Conservation (phyloP, 2,888 invertebrate species). For the Drosophila imparisetae region DNA sequence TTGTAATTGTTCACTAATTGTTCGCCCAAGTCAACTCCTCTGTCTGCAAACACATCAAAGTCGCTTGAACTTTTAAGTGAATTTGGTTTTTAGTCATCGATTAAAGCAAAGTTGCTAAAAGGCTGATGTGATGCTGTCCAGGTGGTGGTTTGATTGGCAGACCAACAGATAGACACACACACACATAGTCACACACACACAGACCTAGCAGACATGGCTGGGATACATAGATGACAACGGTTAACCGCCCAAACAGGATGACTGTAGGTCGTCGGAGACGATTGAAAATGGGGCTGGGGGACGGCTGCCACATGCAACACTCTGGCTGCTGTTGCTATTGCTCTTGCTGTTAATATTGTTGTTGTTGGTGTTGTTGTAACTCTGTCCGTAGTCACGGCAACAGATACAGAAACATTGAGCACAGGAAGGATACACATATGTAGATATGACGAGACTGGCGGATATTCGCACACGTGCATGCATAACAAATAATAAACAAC, state of each 20-base stretch:
- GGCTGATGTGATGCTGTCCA: slow-evolving; percentile 9
- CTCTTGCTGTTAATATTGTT: slow-evolving; percentile 25
- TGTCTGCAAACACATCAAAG: not conserved
- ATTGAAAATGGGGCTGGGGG: not conserved
- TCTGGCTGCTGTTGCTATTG: slow-evolving; percentile 8
- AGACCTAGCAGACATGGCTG: slow-evolving; percentile 24
- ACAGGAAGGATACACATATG: slow-evolving; percentile 28
- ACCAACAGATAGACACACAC: slow-evolving; percentile 3
- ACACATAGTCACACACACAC: not conserved
- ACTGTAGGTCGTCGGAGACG: slow-evolving; percentile 29
- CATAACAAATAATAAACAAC: slow-evolving; percentile 63
- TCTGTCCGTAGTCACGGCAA: slow-evolving; percentile 43
- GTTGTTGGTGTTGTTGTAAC: slow-evolving; percentile 32
- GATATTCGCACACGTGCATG: slow-evolving; percentile 66
- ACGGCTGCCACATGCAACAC: slow-evolving; percentile 5
- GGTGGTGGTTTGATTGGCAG: slow-evolving; percentile 17
- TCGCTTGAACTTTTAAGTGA: slow-evolving; percentile 3
- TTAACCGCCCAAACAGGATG: slow-evolving; percentile 56
- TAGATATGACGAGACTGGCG: slow-evolving; percentile 39
- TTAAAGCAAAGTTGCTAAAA: slow-evolving; percentile 45
- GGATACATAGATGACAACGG: slow-evolving; percentile 19
- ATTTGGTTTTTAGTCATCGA: slow-evolving; percentile 32
- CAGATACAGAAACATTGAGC: slow-evolving; percentile 17
- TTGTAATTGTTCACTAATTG: not conserved
- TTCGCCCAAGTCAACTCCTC: not conserved